These are phyloP conservation scores for Cottoperca gobio DNA, from an alignment of 2,797 vertebrate genomes.

Conservation along the genomic window DNA sequence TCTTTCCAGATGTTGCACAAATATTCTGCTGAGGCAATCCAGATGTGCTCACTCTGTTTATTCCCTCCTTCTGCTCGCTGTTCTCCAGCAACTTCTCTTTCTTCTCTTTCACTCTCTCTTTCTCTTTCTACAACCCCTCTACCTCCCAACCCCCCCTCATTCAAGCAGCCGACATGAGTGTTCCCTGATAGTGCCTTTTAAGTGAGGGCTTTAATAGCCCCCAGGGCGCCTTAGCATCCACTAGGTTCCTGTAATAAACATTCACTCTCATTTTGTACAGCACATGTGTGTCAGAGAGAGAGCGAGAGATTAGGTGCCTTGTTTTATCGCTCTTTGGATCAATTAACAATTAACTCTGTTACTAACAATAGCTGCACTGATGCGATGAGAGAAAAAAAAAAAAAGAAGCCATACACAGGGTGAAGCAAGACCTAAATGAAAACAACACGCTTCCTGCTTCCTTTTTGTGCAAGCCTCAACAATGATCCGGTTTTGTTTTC, in stretches of 20 bases:
- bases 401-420: slow-evolving; percentile 11
- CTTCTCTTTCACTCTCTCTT: slow-evolving; percentile 21
- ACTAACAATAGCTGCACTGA: slow-evolving; percentile 66
- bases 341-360: slow-evolving; percentile 78
- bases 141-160: slow-evolving; percentile 20
- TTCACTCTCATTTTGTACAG: slow-evolving; percentile 71
- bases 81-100: slow-evolving; percentile 69
- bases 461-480: slow-evolving; percentile 22
- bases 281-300: slow-evolving; percentile 22
- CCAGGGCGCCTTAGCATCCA: slow-evolving; percentile 73
- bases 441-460: slow-evolving; percentile 51
- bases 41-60: slow-evolving; percentile 83
- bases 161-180: slow-evolving; percentile 52
- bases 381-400: slow-evolving; percentile 11
- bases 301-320: slow-evolving; percentile 55
- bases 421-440: slow-evolving; percentile 51
- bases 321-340: slow-evolving; percentile 75
- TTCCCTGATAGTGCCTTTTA: slow-evolving; percentile 75
- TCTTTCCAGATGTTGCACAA: slow-evolving; percentile 87
- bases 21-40: slow-evolving; percentile 85
- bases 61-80: slow-evolving; percentile 63
- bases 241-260: slow-evolving; percentile 82
- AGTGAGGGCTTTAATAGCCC: slow-evolving; percentile 77
- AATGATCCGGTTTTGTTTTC: slow-evolving; percentile 33
- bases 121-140: slow-evolving; percentile 32